phyloP scores from a whole-genome alignment of 2,888 invertebrate genomes.

The Pachycephus smyrnensis region DNA sequence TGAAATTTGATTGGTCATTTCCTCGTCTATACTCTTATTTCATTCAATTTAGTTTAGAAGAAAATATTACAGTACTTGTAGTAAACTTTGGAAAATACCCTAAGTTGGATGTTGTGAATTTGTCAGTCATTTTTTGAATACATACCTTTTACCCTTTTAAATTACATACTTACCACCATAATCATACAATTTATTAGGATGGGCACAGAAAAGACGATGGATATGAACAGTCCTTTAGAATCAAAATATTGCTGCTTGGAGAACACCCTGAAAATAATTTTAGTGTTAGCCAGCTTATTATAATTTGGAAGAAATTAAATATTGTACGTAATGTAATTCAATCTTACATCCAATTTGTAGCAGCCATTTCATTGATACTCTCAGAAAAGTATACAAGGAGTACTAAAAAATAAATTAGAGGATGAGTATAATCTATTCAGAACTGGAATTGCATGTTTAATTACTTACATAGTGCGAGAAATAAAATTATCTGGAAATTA shows the following conservation, averaged over 20 bases:
- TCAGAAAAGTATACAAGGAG: slow-evolving; percentile 90
- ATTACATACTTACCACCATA: slow-evolving; percentile 83
- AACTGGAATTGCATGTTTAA: slow-evolving; percentile 2
- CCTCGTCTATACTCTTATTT: too few relatives aligned
- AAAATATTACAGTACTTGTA: not conserved
- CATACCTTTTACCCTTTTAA: not conserved
- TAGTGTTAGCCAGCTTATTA: not conserved
- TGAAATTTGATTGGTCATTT: too few relatives aligned
- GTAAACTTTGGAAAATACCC: not conserved
- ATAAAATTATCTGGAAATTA: slow-evolving; percentile 87
- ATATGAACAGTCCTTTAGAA: slow-evolving; percentile 93
- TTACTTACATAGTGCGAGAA: slow-evolving; percentile 83
- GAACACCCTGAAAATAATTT: slow-evolving; percentile 72
- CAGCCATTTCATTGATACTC: slow-evolving; percentile 89
- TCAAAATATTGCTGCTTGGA: slow-evolving; percentile 95
- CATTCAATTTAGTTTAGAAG: not conserved
- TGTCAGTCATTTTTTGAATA: not conserved
- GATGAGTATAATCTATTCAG: slow-evolving; percentile 1
- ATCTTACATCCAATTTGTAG: slow-evolving; percentile 81
- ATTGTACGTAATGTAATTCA: not conserved
- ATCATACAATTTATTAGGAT: slow-evolving; percentile 92
- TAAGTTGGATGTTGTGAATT: not conserved
- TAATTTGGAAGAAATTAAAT: not conserved
- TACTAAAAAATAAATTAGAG: slow-evolving; percentile 70
- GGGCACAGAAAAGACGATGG: slow-evolving; percentile 93